Evolutionary conservation across 2,113 vertebrate species (phyloP).

Genomic region (Tychaedon coryphoeus): DNA sequence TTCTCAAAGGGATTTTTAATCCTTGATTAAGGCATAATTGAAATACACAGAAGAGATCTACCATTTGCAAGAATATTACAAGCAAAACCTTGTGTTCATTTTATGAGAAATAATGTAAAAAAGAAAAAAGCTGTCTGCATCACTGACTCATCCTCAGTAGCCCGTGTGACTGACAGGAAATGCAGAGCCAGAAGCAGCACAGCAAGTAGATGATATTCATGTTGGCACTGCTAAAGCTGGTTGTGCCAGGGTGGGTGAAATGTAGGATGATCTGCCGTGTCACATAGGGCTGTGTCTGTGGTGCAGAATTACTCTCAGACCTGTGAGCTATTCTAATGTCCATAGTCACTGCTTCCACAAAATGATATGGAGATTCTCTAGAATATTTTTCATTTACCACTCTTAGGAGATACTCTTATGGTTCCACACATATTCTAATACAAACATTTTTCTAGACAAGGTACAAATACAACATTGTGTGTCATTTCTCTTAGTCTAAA

Average conservation of each 20-base stretch:
- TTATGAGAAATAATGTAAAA: neutral
- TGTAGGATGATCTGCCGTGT: neutral
- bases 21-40: neutral
- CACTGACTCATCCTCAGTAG: slow-evolving; percentile 12
- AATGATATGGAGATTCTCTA: neutral
- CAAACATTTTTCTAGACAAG: neutral
- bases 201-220: neutral
- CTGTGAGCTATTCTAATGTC: neutral
- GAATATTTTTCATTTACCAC: neutral
- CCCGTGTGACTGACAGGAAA: neutral
- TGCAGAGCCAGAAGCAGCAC: neutral
- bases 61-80: neutral
- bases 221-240: neutral
- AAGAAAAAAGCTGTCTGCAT: neutral
- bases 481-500: neutral
- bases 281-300: neutral
- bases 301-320: neutral
- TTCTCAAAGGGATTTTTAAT: neutral
- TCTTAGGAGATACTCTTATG: neutral
- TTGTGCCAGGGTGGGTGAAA: neutral
- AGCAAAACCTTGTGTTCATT: neutral
- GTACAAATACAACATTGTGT: neutral
- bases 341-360: neutral
- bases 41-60: neutral
- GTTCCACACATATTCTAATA: neutral